phyloP scores from a whole-genome alignment of 2,888 invertebrate species.

The Calliphora vomitoria region DNA sequence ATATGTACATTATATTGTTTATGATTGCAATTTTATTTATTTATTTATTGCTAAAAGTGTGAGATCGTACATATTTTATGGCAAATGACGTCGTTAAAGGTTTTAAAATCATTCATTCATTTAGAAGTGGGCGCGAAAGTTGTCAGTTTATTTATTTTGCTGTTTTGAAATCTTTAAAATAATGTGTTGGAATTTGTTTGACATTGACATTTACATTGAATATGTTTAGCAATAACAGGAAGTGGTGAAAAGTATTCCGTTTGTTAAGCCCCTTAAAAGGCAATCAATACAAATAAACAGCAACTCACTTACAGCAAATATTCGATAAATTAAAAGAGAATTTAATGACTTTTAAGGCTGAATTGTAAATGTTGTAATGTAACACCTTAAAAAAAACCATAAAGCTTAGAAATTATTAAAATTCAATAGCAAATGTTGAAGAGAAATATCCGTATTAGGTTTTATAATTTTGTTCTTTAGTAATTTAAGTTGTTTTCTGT shows the following conservation, averaged over 20 bases:
- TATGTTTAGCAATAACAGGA: neutral
- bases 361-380: too few species aligned
- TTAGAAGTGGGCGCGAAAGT: constrained; percentile 31
- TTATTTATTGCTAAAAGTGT: neutral
- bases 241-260: neutral
- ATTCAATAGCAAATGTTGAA: too few species aligned
- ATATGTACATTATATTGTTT: neutral
- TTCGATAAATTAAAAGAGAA: too few species aligned
- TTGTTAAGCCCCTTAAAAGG: too few species aligned
- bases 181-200: neutral
- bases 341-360: too few species aligned
- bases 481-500: too few species aligned
- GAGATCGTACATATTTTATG: neutral
- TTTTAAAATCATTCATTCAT: neutral
- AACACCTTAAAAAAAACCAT: too few species aligned
- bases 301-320: too few species aligned
- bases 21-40: constrained; percentile 5
- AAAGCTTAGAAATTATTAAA: too few species aligned
- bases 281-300: too few species aligned
- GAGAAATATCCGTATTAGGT: too few species aligned
- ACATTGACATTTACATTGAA: neutral
- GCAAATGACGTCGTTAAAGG: constrained; percentile 21
- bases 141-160: constrained; percentile 5
- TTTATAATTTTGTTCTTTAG: too few species aligned
- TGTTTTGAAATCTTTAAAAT: constrained; percentile 11